A percentile compares a stretch with the other conserved stretches of the same genome.
These are phyloP conservation scores for Calliopum simillimum DNA, from an alignment of 2,888 invertebrate species.

Conservation along the genomic window DNA sequence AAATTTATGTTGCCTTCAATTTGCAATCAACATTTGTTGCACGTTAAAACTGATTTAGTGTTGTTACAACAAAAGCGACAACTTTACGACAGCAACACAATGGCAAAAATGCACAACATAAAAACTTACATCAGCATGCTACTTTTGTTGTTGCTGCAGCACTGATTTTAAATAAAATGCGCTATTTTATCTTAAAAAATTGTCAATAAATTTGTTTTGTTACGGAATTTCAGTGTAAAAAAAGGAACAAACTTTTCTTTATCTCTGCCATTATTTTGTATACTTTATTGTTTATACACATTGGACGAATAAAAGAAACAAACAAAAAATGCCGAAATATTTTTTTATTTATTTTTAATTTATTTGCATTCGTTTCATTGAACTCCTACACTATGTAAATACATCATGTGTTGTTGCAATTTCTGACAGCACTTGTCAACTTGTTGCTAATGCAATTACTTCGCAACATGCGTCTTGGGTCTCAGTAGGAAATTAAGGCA, in stretches of 20 bases:
- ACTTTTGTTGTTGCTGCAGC: slow-evolving; percentile 1
- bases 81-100: neutral
- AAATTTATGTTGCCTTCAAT: slow-evolving; percentile 14
- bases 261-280: neutral
- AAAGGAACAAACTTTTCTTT: neutral
- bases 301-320: neutral
- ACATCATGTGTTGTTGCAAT: too few relatives aligned
- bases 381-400: too few relatives aligned
- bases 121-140: neutral
- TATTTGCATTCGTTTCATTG: too few relatives aligned
- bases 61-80: slow-evolving; percentile 4
- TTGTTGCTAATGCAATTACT: too few relatives aligned
- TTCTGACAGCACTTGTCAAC: too few relatives aligned
- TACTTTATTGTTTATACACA: neutral
- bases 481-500: too few relatives aligned
- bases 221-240: neutral
- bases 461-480: too few relatives aligned
- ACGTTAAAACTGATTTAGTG: neutral
- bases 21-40: slow-evolving; percentile 3
- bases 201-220: neutral
- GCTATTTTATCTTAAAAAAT: neutral
- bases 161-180: neutral
- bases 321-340: neutral
- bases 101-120: neutral
- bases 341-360: too few relatives aligned